Evolutionary conservation across 2,888 invertebrate species (phyloP), one percentile per base, ranked within the genome.

Genomic region (Spodoptera exigua): DNA sequence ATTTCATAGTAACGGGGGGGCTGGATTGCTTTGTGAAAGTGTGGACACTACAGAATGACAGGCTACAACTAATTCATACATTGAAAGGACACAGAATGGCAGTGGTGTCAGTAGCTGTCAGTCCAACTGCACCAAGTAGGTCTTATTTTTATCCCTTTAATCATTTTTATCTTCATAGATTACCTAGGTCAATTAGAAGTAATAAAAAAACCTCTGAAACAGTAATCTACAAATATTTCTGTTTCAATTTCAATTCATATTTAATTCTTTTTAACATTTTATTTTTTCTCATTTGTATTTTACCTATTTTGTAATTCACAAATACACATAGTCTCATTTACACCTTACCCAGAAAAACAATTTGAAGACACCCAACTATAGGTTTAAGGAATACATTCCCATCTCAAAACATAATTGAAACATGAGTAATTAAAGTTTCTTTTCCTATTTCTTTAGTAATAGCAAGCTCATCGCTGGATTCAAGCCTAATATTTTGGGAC

Each of bases 381-480:
- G n/a, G n/a, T n/a, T n/a, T n/a, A n/a, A 21, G 5, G 1, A 21
- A 7, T 21, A 21, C 21, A 21, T 5, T 27, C 1, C 9, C 7
- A 27, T 27, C 9, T 5, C 27, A 27, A 27, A 27, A 27, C 9
- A 5, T 9, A 9, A 5, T 27, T 27, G 9, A 27, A 27, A 27
- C 7, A 27, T 5, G 9, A 27, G 27, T 27, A 7, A 14, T 2
- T 40, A 17, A 40, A 18, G 17, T 40, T 16, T 12, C 32, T 14
- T 4, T 16, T 10, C 11, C 32, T 12, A 51, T 70, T 35, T n/a
- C 76, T 75, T 36, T 61, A 97, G 97, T 96, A 48, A 96, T 97
- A 88, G 98, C 98, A 1, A 98, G 98, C 34, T 97, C 98, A 86
- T 98, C 99, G 0, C 88, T 99, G 60, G 99, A 99, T 87, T 98